Evolutionary conservation across 2,113 vertebrate species (phyloP).

Genomic region (Melierax canorus): DNA sequence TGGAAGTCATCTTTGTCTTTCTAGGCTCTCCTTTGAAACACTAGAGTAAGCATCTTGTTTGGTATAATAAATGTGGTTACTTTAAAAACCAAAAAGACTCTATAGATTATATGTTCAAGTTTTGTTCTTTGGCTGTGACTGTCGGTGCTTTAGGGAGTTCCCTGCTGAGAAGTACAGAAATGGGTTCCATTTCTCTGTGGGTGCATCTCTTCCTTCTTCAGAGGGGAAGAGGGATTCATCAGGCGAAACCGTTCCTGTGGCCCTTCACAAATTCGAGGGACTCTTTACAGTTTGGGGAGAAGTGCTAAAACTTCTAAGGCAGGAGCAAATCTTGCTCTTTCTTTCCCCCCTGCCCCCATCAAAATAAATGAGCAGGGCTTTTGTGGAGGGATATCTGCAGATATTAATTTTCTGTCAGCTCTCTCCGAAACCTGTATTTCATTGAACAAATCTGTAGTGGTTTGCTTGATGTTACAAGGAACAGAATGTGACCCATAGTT

Average conservation of each 20-base stretch:
- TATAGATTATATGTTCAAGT: not conserved
- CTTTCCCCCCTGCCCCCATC: accelerated
- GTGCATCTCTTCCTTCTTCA: not conserved
- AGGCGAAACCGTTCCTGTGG: not conserved
- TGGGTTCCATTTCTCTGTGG: not conserved
- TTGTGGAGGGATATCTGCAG: not conserved
- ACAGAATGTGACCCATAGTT: not conserved
- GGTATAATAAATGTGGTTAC: not conserved
- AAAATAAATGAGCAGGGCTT: not conserved
- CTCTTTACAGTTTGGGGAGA: not conserved
- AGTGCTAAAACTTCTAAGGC: not conserved
- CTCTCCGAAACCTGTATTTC: not conserved
- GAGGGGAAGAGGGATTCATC: not conserved
- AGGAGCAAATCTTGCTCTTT: not conserved
- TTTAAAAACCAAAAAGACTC: not conserved
- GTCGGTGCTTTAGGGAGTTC: not conserved
- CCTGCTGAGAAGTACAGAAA: not conserved
- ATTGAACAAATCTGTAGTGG: not conserved
- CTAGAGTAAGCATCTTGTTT: not conserved
- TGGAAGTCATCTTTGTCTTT: not conserved
- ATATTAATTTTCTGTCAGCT: not conserved
- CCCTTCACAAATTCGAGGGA: not conserved
- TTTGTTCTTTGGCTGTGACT: not conserved
- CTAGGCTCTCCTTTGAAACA: not conserved
- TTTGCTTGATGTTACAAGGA: not conserved